phyloP scores from a whole-genome alignment of 2,797 vertebrate genomes.

The Geotria australis region DNA sequence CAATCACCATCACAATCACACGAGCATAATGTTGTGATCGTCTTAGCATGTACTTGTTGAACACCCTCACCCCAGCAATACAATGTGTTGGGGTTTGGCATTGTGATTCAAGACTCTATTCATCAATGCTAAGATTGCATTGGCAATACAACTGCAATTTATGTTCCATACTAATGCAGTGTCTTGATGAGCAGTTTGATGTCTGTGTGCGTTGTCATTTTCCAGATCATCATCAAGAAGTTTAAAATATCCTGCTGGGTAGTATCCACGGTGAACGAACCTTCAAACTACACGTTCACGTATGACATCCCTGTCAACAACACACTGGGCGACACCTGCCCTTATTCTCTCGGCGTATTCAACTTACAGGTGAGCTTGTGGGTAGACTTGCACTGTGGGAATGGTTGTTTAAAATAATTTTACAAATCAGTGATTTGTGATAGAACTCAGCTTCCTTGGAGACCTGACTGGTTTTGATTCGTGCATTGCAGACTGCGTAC shows the following conservation, averaged over 20 bases:
- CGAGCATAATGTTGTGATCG: too few relatives aligned
- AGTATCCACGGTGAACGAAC: conserved; percentile 2
- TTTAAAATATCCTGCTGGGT: conserved; percentile 33
- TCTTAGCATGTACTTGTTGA: too few relatives aligned
- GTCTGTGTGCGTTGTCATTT: background rate
- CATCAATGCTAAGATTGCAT: too few relatives aligned
- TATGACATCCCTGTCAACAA: too few relatives aligned
- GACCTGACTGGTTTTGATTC: conserved; percentile 2
- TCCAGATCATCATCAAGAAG: conserved; percentile 70
- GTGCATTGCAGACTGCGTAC: conserved; percentile 45
- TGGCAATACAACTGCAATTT: too few relatives aligned
- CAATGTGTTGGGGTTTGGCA: too few relatives aligned
- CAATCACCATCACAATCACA: too few relatives aligned
- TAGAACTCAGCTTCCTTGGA: background rate
- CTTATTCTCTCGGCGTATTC: conserved; percentile 14
- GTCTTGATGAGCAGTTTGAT: too few relatives aligned
- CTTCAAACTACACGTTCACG: conserved; percentile 6
- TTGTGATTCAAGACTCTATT: too few relatives aligned
- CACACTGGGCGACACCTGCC: conserved; percentile 8
- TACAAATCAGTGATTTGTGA: background rate
- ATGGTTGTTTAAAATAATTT: background rate
- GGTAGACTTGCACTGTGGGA: background rate
- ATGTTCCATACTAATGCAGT: too few relatives aligned
- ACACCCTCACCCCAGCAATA: too few relatives aligned
- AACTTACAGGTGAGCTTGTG: conserved; percentile 18